Evolutionary conservation across 2,888 invertebrate species (phyloP), one percentile per base, ranked within the genome.

Genomic region (Urechis unicinctus): DNA sequence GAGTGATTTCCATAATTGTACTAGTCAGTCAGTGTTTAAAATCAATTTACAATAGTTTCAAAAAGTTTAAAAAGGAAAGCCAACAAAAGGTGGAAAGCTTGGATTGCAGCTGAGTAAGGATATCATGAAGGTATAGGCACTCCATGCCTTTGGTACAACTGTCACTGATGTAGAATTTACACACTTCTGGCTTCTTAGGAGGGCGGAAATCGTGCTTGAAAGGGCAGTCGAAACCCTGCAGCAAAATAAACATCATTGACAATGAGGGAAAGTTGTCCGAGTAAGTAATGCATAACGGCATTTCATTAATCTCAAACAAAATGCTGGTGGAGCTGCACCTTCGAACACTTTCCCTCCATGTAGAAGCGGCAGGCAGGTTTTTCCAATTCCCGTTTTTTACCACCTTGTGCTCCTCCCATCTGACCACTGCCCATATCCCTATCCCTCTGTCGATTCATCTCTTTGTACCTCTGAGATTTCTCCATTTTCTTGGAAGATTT

Each of bases 111-210:
- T 21, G 5, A 50, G n/a, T 31, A 50, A 50, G 50, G 47, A 54
- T 31, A 55, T 53, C 67, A 67, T 96, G 96, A 89, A 96, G 89
- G 75, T 92, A 97, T 24, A 91, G 83, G 81, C 96, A 97, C 79
- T 91, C 90, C 68, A 93, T 93, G 69, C 91, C 86, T 81, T 95
- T 96, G 53, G 90, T 88, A 81, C 96, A 96, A 77, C 91, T 91
- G 66, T 92, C 92, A 86, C 89, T 90, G 58, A 95, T 80, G 81
- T 95, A 96, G 80, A 94, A 96, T 81, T 95, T 96, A 80, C 96
- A 97, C 1, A 95, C 80, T 79, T 96, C 96, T 83, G 89, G 84
- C 81, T 93, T 93, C 66, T 91, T 85, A 0, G 88, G 88, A 46
- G 87, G 88, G 52, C 85, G 81, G 48, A 86, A 86, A 70, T 89